Base-by-base conservation (phyloP, 2,888 invertebrate genomes). In the Mylabris sibirica region DNA sequence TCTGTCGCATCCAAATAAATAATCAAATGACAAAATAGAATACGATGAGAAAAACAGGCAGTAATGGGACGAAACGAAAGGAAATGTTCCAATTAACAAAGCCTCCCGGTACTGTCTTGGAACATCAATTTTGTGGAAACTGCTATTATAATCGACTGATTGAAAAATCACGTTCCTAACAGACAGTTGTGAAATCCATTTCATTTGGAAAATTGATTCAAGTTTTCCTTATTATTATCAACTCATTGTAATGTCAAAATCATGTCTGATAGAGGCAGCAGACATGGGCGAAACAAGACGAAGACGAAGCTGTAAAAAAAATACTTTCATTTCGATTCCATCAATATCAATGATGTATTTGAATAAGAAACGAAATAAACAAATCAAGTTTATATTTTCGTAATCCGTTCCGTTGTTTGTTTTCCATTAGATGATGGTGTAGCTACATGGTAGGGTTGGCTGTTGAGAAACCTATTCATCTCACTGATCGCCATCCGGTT, bases 381-480 rank as follows among this genome's bases (percentile, higher is more conserved):
- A 69, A 66, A 53, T 66, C 60, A 69, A 65, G 64, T 68, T 68
- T 59, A 72, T 72, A 68, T 72, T 64, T 68, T 68, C 65, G 64
- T 66, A 68, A 72, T 72, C 64, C 59, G 35, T 30, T 38, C 60
- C 5, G 63, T 53, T 73, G 67, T 73, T 73, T 73, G 69, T 73
- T 71, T 73, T 73, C 67, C 61, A 73, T 73, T 71, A 72, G 41
- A 65, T 35, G 64, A 49, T 67, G 67, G 67, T 62, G 64, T 65
- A 49, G 20, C 64, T 64, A 53, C 34, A 14, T 53, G 57, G 59
- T 38, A 30, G n/a, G 34, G 59, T 8, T 57, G 62, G 69, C 70
- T 75, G 72, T 74, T 65, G 71, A 65, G 71, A 67, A 67, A 74
- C 69, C 70, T 30, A 64, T 75, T 69, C 24, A 44, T 44, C 17